Evolutionary conservation across 2,113 vertebrate species (phyloP).

Genomic region (Leiothrix lutea): DNA sequence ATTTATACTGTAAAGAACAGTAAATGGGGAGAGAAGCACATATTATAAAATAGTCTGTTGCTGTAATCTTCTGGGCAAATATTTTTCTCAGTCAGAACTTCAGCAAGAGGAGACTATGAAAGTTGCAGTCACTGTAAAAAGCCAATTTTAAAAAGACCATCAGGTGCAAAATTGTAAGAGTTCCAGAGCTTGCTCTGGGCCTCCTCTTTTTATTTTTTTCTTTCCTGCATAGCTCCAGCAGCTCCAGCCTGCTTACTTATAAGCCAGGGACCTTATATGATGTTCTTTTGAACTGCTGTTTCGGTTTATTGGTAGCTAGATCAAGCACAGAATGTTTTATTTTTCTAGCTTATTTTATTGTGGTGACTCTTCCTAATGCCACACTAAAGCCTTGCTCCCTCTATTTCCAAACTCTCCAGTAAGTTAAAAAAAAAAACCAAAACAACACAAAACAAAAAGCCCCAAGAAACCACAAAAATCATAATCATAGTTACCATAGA

Average conservation of each 20-base stretch:
- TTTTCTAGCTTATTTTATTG: background rate
- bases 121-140: background rate
- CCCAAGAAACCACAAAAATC: background rate
- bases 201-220: background rate
- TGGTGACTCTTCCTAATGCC: background rate
- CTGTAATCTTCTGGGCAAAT: background rate
- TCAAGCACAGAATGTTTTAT: background rate
- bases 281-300: background rate
- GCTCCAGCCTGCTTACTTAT: background rate
- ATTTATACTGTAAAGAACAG: background rate
- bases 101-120: background rate
- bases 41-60: background rate
- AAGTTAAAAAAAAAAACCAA: background rate
- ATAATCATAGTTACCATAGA: conserved; percentile 19
- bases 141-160: background rate
- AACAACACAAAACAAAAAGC: accelerated
- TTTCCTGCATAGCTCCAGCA: background rate
- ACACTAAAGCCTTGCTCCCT: background rate
- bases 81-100: background rate
- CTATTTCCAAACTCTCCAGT: background rate
- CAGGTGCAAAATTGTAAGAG: background rate
- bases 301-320: background rate
- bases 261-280: background rate
- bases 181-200: background rate
- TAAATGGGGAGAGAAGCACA: background rate